These are phyloP conservation scores for Etia nguti DNA, from an alignment of 2,113 vertebrate genomes.

Conservation along the genomic window DNA sequence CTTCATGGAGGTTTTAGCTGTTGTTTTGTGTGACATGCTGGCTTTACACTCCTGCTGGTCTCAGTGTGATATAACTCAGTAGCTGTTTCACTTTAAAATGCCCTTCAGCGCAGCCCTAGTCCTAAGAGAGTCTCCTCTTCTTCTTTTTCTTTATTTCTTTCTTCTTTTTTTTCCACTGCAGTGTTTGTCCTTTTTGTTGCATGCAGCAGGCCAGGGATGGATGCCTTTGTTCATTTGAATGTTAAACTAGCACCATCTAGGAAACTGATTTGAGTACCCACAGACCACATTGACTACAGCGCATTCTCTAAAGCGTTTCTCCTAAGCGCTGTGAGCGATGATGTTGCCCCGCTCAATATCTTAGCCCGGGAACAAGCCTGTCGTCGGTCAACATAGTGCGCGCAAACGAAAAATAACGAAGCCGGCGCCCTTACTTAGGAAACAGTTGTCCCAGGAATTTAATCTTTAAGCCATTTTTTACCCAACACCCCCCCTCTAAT, in stretches of 20 bases:
- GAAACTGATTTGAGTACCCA: constrained; percentile 29
- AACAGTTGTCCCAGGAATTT: constrained; percentile 64
- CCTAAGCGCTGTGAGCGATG: constrained; percentile 31
- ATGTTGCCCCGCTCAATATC: constrained; percentile 40
- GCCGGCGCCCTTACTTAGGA: constrained; percentile 61
- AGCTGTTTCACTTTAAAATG: constrained; percentile 41
- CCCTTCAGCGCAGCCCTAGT: neutral
- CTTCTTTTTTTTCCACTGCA: neutral
- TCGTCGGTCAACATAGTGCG: constrained; percentile 50
- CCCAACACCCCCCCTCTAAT: constrained; percentile 57
- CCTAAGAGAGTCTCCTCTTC: neutral
- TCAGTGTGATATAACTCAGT: constrained; percentile 14
- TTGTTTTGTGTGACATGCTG: constrained; percentile 35
- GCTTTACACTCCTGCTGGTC: constrained; percentile 12
- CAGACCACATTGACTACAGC: constrained; percentile 18
- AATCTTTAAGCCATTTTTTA: constrained; percentile 66
- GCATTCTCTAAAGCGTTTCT: constrained; percentile 10
- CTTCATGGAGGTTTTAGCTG: constrained; percentile 48
- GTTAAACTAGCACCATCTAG: constrained; percentile 17
- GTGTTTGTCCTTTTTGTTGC: neutral
- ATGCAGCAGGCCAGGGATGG: neutral
- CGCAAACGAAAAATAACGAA: constrained; percentile 63
- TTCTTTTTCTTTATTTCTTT: neutral
- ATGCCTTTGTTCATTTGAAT: constrained; percentile 28
- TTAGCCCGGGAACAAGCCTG: constrained; percentile 55